Percentiles rank a stretch among this genome's conserved stretches.
phyloP scores from a whole-genome alignment of 2,888 invertebrate species.

The Agrotis clavis region DNA sequence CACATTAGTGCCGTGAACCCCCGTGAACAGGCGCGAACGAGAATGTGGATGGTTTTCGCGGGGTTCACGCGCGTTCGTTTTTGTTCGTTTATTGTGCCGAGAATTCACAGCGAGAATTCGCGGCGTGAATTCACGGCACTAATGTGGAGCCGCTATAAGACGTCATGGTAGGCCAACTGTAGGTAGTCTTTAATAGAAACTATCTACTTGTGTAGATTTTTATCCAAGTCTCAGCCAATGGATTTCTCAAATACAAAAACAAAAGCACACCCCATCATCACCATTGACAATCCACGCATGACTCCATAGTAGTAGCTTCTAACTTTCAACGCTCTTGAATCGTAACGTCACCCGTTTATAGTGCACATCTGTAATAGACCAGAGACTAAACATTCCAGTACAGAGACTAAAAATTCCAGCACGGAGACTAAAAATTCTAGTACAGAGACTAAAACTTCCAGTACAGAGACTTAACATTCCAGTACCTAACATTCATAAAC shows the following conservation, averaged over 20 bases:
- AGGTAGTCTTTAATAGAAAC: no score
- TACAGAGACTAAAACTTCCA: no score
- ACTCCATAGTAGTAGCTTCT: conserved; percentile 55
- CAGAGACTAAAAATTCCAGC: neutral
- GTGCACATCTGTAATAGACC: conserved; percentile 61
- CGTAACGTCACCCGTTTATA: conserved; percentile 60
- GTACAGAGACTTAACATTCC: conserved; percentile 13
- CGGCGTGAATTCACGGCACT: no score
- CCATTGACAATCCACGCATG: conserved; percentile 56
- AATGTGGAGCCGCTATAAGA: no score
- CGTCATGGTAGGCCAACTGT: no score
- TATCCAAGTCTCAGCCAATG: conserved; percentile 2
- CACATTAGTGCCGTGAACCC: no score
- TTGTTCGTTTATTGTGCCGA: no score
- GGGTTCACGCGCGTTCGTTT: no score
- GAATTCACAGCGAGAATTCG: no score
- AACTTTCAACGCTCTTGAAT: conserved; percentile 53
- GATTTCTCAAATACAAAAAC: conserved; percentile 27
- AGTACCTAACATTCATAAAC: conserved; percentile 55
- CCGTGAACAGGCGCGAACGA: no score
- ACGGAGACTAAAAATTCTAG: no score
- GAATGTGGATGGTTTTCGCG: no score
- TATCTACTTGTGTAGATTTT: neutral
- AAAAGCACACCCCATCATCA: conserved; percentile 46
- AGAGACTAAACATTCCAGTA: conserved; percentile 40